Percentiles rank a stretch among this genome's conserved stretches.
Evolutionary conservation across 2,797 vertebrate species (phyloP).

Genomic region (Rhinophrynus dorsalis): DNA sequence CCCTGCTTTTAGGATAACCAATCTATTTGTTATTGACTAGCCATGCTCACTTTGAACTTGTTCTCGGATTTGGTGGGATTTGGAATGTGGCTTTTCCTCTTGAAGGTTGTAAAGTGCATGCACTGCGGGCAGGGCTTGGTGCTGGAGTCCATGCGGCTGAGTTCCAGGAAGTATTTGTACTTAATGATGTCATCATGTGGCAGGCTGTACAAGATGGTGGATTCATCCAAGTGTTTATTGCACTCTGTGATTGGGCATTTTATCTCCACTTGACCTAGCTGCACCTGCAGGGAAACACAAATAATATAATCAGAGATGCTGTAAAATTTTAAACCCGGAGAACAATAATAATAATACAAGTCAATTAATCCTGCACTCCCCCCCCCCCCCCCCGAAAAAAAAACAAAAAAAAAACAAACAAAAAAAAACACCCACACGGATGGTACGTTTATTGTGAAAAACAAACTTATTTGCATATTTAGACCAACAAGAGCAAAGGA

Average conservation of each 20-base stretch:
- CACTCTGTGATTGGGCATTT: slow-evolving; percentile 92
- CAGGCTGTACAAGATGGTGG: slow-evolving; percentile 80
- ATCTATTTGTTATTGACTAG: slow-evolving; percentile 44
- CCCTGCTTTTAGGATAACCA: slow-evolving; percentile 47
- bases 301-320: neutral
- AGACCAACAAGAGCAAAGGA: no score
- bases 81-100: slow-evolving; percentile 76
- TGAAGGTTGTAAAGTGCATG: slow-evolving; percentile 92
- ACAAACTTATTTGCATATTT: no score
- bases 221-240: slow-evolving; percentile 88
- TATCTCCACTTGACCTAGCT: slow-evolving; percentile 82
- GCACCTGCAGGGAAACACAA: slow-evolving; percentile 73
- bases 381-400: no score
- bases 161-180: slow-evolving; percentile 93
- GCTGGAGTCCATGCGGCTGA: slow-evolving; percentile 90
- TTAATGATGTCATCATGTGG: slow-evolving; percentile 85
- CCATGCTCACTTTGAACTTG: slow-evolving; percentile 90
- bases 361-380: no score
- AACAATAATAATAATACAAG: no score
- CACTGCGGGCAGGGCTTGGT: slow-evolving; percentile 97
- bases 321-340: no score
- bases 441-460: no score
- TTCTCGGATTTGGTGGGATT: slow-evolving; percentile 81
- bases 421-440: no score
- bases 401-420: no score